Evolutionary conservation across 2,797 vertebrate species (phyloP), one percentile per base, ranked within the genome.

Genomic region (Sebastolobus alascanus): DNA sequence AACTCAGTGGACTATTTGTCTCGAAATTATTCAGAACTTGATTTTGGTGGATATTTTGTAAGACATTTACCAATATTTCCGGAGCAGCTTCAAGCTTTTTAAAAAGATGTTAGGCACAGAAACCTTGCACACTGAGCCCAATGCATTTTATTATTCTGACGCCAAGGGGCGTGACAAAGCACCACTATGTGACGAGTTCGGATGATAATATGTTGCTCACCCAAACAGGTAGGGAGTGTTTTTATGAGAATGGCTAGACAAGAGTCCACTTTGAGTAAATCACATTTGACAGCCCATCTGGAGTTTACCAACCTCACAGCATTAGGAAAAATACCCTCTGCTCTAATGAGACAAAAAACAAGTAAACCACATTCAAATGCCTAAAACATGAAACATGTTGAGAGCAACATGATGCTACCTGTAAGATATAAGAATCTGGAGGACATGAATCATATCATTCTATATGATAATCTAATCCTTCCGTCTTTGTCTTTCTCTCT

Each of bases 221-320:
- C 33, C 33, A 8, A 29, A 81, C 4, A 35, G 16, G 33, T 71
- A 74, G 12, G 6, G 66, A 68, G 31, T 63, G 27, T 20, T 40
- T 72, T 33, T 25, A 64, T 20, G 50, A 83, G 38, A 65, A 63
- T 22, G 31, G 46, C 69, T 38, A 55, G 10, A 61, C 9, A 5
- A 79, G 35, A 75, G 55, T 67, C 33, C 16, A 11, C 40, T 59
- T 33, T 65, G 22, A 70, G 22, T 59, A 31, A 22, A 76, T 66
- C 33, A 54, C 67, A 40, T 60, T 35, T 71, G 31, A 25, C 54
- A 67, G 55, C 40, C 22, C 31, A 67, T 43, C 54, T 67, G 63
- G 64, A 68, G 55, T 43, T 67, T 40, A 40, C 33, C 13, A 61
- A 79, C 59, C 25, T 40, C 25, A 54, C 54, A 68, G 43, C 38